Conservation (phyloP, 2,797 vertebrate genomes). For the Smutsia gigantea region DNA sequence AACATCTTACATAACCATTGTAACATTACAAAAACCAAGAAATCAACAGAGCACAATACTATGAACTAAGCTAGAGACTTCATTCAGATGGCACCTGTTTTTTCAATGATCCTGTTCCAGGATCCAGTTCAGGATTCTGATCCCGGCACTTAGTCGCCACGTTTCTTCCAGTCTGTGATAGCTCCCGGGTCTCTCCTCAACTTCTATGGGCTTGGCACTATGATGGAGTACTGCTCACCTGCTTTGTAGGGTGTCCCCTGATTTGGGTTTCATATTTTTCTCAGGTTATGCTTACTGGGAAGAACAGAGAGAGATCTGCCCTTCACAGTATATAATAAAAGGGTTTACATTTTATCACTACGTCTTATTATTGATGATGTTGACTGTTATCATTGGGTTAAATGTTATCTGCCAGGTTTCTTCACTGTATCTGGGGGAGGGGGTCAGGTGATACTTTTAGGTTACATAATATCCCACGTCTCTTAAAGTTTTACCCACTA, state of each 20-base stretch:
- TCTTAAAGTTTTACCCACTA: background rate
- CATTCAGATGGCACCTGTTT: background rate
- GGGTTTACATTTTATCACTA: background rate
- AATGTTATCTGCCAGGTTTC: background rate
- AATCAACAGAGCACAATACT: background rate
- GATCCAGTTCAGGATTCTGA: background rate
- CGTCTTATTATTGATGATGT: background rate
- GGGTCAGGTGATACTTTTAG: background rate
- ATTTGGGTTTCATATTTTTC: background rate
- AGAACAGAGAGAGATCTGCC: background rate
- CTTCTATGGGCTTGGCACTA: background rate
- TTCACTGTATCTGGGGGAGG: background rate
- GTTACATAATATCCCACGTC: background rate
- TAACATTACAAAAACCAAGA: background rate
- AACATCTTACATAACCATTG: background rate
- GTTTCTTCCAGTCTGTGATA: background rate
- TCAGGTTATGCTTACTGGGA: background rate
- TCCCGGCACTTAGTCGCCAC: background rate
- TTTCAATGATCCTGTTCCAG: background rate
- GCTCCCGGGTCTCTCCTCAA: background rate
- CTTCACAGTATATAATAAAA: background rate
- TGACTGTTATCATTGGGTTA: background rate
- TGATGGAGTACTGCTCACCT: background rate
- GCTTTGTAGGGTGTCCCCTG: background rate
- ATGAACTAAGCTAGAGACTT: background rate